Evolutionary conservation across 37 sponge, comb jelly and placozoan genomes (phyloP), one percentile per base, ranked within the genome.

Genomic region (Dysidea cf. avara): DNA sequence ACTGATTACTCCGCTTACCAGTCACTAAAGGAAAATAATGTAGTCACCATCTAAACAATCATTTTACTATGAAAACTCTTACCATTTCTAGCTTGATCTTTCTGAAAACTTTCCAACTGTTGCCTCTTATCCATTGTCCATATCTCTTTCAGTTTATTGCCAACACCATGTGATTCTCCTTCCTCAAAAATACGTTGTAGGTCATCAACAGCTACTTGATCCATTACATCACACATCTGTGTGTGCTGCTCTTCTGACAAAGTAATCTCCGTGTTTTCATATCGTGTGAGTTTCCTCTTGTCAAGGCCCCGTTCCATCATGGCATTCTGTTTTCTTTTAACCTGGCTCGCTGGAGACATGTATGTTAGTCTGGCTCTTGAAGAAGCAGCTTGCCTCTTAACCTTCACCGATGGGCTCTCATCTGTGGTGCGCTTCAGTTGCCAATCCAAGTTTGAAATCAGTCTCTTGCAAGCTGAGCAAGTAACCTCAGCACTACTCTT

Each of bases 231-330:
- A 58, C 66, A 62, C 77, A 63, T 62, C 33, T 76, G 64, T 37
- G 62, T 66, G 53, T 76, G 77, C 65, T 64, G 66, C 31, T 76
- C 66, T 33, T 76, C 66, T 33, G 20, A 52, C 13, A 76, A 39
- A 40, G 56, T 62, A 7, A 61, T 25, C 50, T 64, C 66, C 66
- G 50, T 58, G 25, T 70, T 55, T 70, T 55, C 29, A 28, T 54
- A 70, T 20, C 37, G 33, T 31, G 16, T 13, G 13, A 64, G 37
- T 30, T 24, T 17, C 7, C 17, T 64, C 7, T 9, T 13, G 11
- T 33, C 7, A 9, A 18, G 7, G 36, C 7, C 24, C 7, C 65
- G 14, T 64, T 64, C 65, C 32, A 20, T 12, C 7, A n/a, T 16
- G 37, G 34, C 37, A 7, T 64, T 64, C 37, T 24, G 6, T 6